phyloP scores from a whole-genome alignment of 2,888 invertebrate genomes.

The Meteorus cinctellus region DNA sequence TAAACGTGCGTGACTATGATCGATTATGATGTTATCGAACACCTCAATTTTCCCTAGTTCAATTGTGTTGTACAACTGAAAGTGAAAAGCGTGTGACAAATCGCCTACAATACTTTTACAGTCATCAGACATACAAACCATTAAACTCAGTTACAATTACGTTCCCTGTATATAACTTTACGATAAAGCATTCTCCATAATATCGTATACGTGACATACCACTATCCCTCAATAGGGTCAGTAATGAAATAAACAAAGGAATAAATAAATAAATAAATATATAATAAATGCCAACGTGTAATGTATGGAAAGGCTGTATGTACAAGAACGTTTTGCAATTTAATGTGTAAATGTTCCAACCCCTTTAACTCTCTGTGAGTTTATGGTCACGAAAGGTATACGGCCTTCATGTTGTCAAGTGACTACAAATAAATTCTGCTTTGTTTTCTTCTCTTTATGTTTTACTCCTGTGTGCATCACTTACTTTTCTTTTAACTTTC shows the following conservation, averaged over 20 bases:
- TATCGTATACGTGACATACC: slow-evolving; percentile 1
- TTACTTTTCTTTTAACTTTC: not conserved
- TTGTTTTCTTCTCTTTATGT: not conserved
- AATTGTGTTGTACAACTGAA: not conserved
- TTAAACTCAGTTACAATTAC: not conserved
- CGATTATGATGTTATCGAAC: slow-evolving; percentile 7
- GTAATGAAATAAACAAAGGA: not conserved
- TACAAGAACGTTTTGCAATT: not conserved
- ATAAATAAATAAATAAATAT: not conserved
- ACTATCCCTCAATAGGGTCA: not conserved
- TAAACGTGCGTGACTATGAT: slow-evolving; percentile 7
- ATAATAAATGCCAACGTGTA: not conserved
- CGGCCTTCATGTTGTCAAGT: slow-evolving; percentile 18
- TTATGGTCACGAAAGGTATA: slow-evolving; percentile 38
- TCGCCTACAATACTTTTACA: not conserved
- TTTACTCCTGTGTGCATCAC: not conserved
- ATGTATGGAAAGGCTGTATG: not conserved
- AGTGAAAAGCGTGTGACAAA: slow-evolving; percentile 1
- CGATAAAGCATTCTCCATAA: not conserved
- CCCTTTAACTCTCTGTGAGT: slow-evolving; percentile 41
- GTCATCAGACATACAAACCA: not conserved
- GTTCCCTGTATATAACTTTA: not conserved
- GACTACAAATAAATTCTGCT: slow-evolving; percentile 28
- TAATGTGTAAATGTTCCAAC: slow-evolving; percentile 36
- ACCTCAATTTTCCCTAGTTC: not conserved